Percentiles rank a stretch among this genome's conserved stretches.
Conservation (phyloP, 2,113 vertebrate genomes). For the Thermophis baileyi region DNA sequence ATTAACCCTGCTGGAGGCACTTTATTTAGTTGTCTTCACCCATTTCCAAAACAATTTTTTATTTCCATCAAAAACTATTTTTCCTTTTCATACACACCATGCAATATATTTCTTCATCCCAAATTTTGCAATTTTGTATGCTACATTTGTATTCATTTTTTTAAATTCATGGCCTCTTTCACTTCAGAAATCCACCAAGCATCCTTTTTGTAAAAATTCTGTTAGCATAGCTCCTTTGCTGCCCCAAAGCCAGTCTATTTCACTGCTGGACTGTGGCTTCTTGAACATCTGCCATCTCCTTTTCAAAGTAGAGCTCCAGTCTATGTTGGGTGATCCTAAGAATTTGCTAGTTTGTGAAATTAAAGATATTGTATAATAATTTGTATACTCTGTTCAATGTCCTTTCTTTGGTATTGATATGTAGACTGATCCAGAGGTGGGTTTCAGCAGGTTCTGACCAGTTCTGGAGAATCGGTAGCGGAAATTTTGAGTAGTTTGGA, state of each 20-base stretch:
- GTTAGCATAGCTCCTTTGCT: background rate
- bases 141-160: background rate
- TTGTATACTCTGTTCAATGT: background rate
- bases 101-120: background rate
- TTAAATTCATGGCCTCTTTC: background rate
- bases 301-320: background rate
- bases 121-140: background rate
- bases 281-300: background rate
- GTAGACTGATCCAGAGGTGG: background rate
- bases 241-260: background rate
- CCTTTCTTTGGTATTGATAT: background rate
- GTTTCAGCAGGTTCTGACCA: too few relatives aligned
- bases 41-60: background rate
- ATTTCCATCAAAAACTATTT: background rate
- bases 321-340: background rate
- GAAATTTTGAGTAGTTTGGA: too few relatives aligned
- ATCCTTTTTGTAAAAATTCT: background rate
- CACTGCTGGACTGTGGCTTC: background rate
- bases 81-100: background rate
- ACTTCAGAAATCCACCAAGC: background rate
- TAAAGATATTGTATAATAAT: background rate
- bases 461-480: too few relatives aligned
- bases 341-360: background rate
- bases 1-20: background rate
- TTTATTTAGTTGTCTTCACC: background rate